Evolutionary conservation across 2,113 vertebrate genomes (phyloP), one percentile per base, ranked within the genome.

Genomic region (Thunnus thynnus): DNA sequence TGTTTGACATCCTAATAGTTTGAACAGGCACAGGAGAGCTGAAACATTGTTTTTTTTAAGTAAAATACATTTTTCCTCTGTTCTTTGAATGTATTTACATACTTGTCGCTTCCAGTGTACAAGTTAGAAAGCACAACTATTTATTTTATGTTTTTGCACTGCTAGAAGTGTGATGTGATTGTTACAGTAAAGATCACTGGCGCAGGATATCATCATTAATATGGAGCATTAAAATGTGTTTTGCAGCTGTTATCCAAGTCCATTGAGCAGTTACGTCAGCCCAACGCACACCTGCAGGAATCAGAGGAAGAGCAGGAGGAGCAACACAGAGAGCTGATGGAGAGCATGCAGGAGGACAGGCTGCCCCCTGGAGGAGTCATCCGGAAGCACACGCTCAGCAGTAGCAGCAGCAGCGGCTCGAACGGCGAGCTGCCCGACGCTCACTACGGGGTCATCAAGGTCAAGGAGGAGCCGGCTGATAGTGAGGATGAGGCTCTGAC

Each of bases 241-340:
- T 77, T 76, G 57, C 96, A 99, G 98, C 96, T 99, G 94, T 96
- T 99, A 73, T 99, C 97, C 57, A 97, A 98, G 94, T 98, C 98
- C 89, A 99, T 98, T 47, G 98, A 99, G 94, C 97, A 99, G 95
- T 94, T 99, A 85, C 97, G 97, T 93, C 97, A 98, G 94, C 97
- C 97, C 68, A 97, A 87, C 83, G 92, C 92, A 84, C 97, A 98
- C 91, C 95, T 98, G 86, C 97, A 97, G 85, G 98, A 99, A 89
- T 97, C 97, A 0, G 97, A 99, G 91, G 98, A 99, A 85, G 98
- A 98, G 87, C 96, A 96, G 79, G 97, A 98, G 92, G 96, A 98
- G 89, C 97, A 81, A 63, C 93, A 94, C 1, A 90, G 93, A 58
- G 97, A 97, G 73, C 95, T 95, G 41, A 50, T 0, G 0, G 89